Percentiles rank a stretch among this genome's conserved stretches.
Conservation (phyloP, 2,113 vertebrate genomes). For the Eonycteris spelaea region DNA sequence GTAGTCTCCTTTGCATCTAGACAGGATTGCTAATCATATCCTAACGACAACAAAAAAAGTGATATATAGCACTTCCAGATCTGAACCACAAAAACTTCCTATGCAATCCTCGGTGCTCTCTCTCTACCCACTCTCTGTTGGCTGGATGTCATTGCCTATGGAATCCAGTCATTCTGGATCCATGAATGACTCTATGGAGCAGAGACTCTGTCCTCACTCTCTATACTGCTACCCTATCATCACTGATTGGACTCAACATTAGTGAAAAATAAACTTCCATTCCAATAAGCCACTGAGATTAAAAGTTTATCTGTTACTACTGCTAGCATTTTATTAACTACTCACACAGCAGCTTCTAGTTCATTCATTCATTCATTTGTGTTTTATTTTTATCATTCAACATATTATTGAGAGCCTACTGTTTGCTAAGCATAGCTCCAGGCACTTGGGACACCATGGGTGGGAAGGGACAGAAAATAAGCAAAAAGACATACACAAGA, state of each 20-base stretch:
- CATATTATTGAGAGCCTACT: not conserved
- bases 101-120: not conserved
- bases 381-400: not conserved
- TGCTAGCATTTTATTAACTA: not conserved
- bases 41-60: not conserved
- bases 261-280: not conserved
- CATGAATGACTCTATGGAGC: not conserved
- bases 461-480: not conserved
- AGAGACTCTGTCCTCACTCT: not conserved
- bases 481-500: not conserved
- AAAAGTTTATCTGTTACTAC: not conserved
- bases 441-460: not conserved
- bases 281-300: not conserved
- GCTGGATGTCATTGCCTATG: not conserved
- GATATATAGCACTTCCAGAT: not conserved
- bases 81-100: not conserved
- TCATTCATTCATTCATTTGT: not conserved
- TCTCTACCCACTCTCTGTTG: not conserved
- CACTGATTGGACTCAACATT: not conserved
- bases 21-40: not conserved
- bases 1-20: not conserved
- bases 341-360: not conserved
- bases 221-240: not conserved
- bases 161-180: not conserved
- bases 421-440: not conserved